These are phyloP conservation scores for Glaucopsyche alexis DNA, from an alignment of 2,888 invertebrate genomes.

Conservation along the genomic window DNA sequence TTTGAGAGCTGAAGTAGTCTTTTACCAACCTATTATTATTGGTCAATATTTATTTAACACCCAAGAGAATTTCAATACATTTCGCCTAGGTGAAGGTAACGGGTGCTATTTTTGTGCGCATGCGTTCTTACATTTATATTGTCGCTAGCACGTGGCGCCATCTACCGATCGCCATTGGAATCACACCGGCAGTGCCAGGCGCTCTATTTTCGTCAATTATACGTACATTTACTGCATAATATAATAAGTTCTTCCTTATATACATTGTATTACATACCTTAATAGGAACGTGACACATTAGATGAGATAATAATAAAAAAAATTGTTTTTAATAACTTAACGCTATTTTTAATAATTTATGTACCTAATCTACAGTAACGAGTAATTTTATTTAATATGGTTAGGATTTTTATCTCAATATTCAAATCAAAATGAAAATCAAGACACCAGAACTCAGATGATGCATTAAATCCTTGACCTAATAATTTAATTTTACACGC, in stretches of 20 bases:
- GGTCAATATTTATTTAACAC: slow-evolving; percentile 44
- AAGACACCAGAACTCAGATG: slow-evolving; percentile 16
- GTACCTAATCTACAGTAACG: too few relatives aligned
- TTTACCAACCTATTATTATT: neutral
- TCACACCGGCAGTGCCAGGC: slow-evolving; percentile 59
- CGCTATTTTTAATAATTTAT: too few relatives aligned
- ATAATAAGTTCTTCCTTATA: slow-evolving; percentile 4
- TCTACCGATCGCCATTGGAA: slow-evolving; percentile 61
- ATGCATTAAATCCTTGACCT: slow-evolving; percentile 67
- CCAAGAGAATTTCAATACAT: slow-evolving; percentile 50
- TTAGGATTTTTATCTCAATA: slow-evolving; percentile 35
- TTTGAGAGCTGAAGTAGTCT: neutral
- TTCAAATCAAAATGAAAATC: too few relatives aligned
- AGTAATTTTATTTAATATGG: neutral
- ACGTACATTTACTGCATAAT: slow-evolving; percentile 46
- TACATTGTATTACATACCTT: neutral
- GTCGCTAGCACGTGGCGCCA: slow-evolving; percentile 61
- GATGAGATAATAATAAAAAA: neutral
- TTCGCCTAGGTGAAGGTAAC: slow-evolving; percentile 77
- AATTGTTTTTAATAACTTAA: too few relatives aligned
- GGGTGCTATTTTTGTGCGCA: slow-evolving; percentile 73
- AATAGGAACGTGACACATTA: neutral
- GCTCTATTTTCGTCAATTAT: slow-evolving; percentile 65
- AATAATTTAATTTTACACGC: slow-evolving; percentile 63
- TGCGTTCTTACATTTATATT: slow-evolving; percentile 52